These are phyloP conservation scores for Thereva nobilitata DNA, from an alignment of 2,888 invertebrate species.

Conservation along the genomic window DNA sequence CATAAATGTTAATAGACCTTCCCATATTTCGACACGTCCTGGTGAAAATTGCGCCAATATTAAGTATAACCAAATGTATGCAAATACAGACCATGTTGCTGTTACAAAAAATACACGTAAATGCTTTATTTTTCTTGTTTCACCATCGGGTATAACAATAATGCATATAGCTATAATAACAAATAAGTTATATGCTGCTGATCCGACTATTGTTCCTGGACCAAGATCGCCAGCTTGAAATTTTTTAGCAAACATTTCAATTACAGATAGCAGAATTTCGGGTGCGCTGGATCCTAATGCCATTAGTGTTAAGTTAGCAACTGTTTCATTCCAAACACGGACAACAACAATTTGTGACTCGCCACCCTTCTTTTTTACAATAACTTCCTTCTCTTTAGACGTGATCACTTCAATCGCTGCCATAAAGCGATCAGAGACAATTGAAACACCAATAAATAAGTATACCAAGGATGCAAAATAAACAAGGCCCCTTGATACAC, in stretches of 20 bases:
- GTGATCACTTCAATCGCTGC: conserved; percentile 99
- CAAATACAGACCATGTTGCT: conserved; percentile 96
- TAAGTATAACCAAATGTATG: conserved; percentile 97
- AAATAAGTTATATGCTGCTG: conserved; percentile 97
- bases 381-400: conserved; percentile 93
- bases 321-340: conserved; percentile 98
- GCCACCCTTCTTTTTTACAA: conserved; percentile 85
- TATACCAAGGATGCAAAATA: conserved; percentile 91
- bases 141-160: conserved; percentile 85
- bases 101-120: conserved; percentile 97
- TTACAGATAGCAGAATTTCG: conserved; percentile 95
- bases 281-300: conserved; percentile 98
- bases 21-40: conserved; percentile 95
- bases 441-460: conserved; percentile 97
- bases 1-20: conserved; percentile 90
- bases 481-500: conserved; percentile 81
- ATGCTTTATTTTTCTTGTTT: conserved; percentile 93
- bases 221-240: conserved; percentile 97
- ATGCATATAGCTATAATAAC: conserved; percentile 97
- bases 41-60: conserved; percentile 88
- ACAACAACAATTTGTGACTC: conserved; percentile 88
- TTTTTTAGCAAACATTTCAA: conserved; percentile 94
- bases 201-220: conserved; percentile 97
- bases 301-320: conserved; percentile 98
- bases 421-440: conserved; percentile 99